Percentiles rank a stretch among this genome's conserved stretches.
These are phyloP conservation scores for Magallana angulata DNA, from an alignment of 1,140 invertebrate genomes.

Conservation along the genomic window DNA sequence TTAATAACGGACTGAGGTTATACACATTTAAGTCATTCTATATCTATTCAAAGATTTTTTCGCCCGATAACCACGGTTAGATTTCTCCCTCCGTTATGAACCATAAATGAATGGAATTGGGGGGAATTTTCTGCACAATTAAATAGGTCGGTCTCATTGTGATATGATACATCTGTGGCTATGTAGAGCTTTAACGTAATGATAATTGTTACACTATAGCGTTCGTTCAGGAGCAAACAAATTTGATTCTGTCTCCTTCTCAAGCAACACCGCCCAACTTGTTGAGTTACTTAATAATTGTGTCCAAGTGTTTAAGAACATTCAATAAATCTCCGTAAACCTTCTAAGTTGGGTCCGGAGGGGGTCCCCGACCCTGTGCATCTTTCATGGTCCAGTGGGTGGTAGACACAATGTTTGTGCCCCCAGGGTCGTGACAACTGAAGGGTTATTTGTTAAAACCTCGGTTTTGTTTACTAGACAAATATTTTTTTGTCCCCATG, in stretches of 20 bases:
- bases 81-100: not conserved
- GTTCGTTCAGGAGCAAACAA: no score
- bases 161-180: constrained; percentile 15
- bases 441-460: constrained; percentile 19
- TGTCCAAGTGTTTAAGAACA: constrained; percentile 12
- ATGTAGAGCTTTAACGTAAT: not conserved
- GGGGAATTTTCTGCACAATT: not conserved
- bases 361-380: not conserved
- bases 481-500: constrained; percentile 11
- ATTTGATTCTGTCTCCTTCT: not conserved
- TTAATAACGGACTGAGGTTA: not conserved
- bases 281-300: not conserved
- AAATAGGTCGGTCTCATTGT: not conserved
- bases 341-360: constrained; percentile 3
- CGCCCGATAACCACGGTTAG: not conserved
- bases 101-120: constrained; percentile 28
- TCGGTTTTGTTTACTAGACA: constrained; percentile 25
- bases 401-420: not conserved
- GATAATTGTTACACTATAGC: no score
- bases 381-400: constrained; percentile 15
- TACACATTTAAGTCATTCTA: not conserved
- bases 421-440: not conserved
- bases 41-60: no score
- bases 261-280: not conserved
- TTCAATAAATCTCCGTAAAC: constrained; percentile 19